Evolutionary conservation across 2,113 vertebrate genomes (phyloP).

Genomic region (Bombycilla garrulus): DNA sequence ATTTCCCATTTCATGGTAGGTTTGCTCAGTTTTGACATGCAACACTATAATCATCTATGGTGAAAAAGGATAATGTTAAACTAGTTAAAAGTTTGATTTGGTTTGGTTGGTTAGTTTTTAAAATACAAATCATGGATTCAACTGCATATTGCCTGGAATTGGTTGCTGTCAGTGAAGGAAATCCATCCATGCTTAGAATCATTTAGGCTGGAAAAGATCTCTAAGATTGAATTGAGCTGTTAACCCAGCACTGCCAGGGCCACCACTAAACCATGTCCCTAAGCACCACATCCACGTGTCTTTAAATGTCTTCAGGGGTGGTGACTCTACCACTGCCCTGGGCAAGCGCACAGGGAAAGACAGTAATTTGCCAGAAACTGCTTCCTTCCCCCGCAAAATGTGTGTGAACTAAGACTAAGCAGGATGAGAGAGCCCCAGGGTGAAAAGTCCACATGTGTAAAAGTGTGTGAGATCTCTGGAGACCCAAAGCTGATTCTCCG

Average conservation of each 20-base stretch:
- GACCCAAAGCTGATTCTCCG: background rate
- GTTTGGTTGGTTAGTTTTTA: background rate
- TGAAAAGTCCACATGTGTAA: rapidly evolving
- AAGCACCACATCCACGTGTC: background rate
- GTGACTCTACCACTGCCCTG: background rate
- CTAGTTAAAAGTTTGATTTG: background rate
- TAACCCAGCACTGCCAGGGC: background rate
- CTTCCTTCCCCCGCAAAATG: background rate
- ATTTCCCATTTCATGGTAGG: background rate
- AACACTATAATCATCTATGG: background rate
- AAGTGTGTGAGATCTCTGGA: background rate
- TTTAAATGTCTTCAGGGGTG: background rate
- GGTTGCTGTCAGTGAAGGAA: background rate
- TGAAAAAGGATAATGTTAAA: background rate
- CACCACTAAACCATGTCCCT: background rate
- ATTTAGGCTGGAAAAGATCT: background rate
- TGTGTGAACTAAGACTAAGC: background rate
- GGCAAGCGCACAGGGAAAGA: background rate
- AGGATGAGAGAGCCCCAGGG: background rate
- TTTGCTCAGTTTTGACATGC: background rate
- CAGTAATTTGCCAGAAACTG: background rate
- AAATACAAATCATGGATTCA: background rate
- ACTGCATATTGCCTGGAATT: background rate
- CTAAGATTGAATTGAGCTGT: background rate
- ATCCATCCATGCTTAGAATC: background rate